phyloP scores from a whole-genome alignment of 2,888 invertebrate genomes.

The Rugalucina vietnamica region DNA sequence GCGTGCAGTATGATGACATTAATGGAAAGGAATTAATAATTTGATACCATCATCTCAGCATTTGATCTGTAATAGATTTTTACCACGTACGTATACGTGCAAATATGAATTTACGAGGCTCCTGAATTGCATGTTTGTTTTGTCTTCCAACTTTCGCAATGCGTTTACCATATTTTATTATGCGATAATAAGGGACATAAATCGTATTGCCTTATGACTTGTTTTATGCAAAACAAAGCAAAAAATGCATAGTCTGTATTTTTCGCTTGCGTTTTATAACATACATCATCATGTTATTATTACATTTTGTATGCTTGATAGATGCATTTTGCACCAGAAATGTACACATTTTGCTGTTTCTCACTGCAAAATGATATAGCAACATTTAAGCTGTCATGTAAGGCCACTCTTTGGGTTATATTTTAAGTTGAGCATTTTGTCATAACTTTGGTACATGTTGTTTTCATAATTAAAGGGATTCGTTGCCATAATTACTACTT shows the following conservation, averaged over 20 bases:
- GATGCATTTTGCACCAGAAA: background rate
- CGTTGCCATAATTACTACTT: background rate
- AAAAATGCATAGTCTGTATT: background rate
- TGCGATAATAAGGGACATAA: constrained; percentile 3
- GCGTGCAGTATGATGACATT: too few species aligned
- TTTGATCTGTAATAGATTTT: too few species aligned
- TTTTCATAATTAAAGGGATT: background rate
- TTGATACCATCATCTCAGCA: too few species aligned
- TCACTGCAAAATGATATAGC: background rate
- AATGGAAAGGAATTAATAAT: too few species aligned
- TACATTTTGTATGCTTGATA: background rate
- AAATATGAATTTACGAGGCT: too few species aligned
- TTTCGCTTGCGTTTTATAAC: background rate
- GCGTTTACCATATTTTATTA: background rate
- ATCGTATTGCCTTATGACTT: background rate
- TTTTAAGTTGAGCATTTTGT: background rate
- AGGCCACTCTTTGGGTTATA: background rate
- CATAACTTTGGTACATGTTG: background rate
- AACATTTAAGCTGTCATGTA: background rate
- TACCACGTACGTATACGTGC: background rate
- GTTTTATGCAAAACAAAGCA: background rate
- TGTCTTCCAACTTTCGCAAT: background rate
- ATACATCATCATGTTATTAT: background rate
- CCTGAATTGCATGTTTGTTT: background rate
- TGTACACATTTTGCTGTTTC: background rate